A percentile compares a stretch with the other conserved stretches of the same genome.
These are phyloP conservation scores for Phaedon cochleariae DNA, from an alignment of 2,888 invertebrate genomes.

Conservation along the genomic window DNA sequence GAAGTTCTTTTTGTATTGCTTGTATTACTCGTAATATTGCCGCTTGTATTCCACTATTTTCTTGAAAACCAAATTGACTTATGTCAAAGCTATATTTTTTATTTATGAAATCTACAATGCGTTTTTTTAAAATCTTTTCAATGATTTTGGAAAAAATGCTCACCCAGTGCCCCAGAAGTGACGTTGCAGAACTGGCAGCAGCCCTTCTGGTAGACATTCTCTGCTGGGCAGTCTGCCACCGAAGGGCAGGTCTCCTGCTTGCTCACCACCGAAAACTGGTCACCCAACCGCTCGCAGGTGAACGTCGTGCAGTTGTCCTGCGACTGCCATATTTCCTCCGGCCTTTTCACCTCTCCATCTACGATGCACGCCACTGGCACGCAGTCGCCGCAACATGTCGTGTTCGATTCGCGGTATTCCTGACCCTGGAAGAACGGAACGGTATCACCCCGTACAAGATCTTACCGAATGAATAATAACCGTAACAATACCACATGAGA, in stretches of 20 bases:
- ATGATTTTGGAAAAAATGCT: neutral
- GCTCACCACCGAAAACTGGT: conserved; percentile 61
- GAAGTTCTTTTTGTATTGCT: too few relatives aligned
- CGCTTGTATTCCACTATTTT: too few relatives aligned
- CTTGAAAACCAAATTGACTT: too few relatives aligned
- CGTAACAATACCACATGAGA: too few relatives aligned
- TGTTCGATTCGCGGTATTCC: conserved; percentile 63
- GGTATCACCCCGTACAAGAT: too few relatives aligned
- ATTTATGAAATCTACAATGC: too few relatives aligned
- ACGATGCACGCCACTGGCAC: conserved; percentile 69
- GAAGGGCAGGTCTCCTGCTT: conserved; percentile 69
- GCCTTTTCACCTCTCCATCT: conserved; percentile 61
- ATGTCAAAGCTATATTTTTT: too few relatives aligned
- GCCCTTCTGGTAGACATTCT: conserved; percentile 67
- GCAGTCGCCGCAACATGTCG: conserved; percentile 73
- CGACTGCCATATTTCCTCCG: conserved; percentile 70
- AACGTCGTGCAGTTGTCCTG: conserved; percentile 70
- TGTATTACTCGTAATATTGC: too few relatives aligned
- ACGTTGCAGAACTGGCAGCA: conserved; percentile 75
- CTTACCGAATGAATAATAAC: too few relatives aligned
- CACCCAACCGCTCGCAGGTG: conserved; percentile 64
- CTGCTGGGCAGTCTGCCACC: conserved; percentile 60
- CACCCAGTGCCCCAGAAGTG: conserved; percentile 63
- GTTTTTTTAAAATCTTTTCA: too few relatives aligned
- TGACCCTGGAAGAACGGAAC: conserved; percentile 65